Evolutionary conservation across 2,888 invertebrate genomes (phyloP), one percentile per base, ranked within the genome.

Genomic region (Meteorus colon): DNA sequence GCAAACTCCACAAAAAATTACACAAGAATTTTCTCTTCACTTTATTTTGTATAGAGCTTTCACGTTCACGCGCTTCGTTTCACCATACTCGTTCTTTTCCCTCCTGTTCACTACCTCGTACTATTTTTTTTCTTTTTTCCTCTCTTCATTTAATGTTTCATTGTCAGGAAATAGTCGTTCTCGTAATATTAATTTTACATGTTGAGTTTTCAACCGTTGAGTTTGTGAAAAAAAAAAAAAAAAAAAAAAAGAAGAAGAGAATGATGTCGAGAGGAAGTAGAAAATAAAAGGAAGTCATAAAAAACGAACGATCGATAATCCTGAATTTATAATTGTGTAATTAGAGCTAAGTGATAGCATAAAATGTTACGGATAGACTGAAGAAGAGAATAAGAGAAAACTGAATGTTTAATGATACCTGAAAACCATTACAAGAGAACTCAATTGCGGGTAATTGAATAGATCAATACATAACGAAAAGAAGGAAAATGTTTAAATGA

Each of bases 1-100:
- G 31, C 72, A 72, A 72, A 72, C 29, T 62, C 29, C 12, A n/a
- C n/a, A 29, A 60, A 72, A 60, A 72, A 62, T 62, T 51, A 29
- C 63, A 72, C 41, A 16, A 29, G 37, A 70, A 60, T 48, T 41
- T 16, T 51, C 27, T 68, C 31, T 55, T 19, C 55, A 31, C 8
- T 19, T 55, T 19, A 55, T 65, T 24, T 37, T 48, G 24, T 51
- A 16, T 55, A 69, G 19, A n/a, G 34, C 55, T 34, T 69, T 48
- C 34, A 55, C 55, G 12, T 55, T 55, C 16, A 16, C 29, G 6
- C 19, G 27, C 24, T 34, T 69, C 19, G 34, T 55, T 69, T 29
- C 34, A 19, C 19, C 34, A 31, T 10, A 5, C 27, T 45, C 51
- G 27, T 16, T 67, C 27, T 27, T 67, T 19, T 65, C 48, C 27